Evolutionary conservation across 1,140 invertebrate species (phyloP).

Genomic region (Neodiprion virginianus): DNA sequence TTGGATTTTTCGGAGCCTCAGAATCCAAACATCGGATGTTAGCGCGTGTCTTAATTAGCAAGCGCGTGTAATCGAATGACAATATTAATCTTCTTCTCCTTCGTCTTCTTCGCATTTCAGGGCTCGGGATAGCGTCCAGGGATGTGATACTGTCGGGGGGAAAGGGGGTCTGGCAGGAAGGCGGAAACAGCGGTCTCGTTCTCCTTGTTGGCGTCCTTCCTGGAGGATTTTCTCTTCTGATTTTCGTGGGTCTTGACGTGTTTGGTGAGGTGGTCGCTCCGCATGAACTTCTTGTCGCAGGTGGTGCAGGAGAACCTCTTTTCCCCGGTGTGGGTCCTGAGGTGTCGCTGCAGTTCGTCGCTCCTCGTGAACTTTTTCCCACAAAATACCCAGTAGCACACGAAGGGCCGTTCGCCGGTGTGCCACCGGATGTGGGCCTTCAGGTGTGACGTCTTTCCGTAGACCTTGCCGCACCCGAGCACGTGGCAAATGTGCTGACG

Average conservation of each 20-base stretch:
- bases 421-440: conserved; percentile 89
- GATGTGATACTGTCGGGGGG: background rate
- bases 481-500: conserved; percentile 90
- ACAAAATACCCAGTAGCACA: conserved; percentile 84
- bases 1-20: too few species aligned
- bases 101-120: background rate
- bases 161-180: background rate
- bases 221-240: conserved; percentile 59
- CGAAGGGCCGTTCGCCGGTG: conserved; percentile 77
- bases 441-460: conserved; percentile 90
- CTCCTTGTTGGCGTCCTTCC: conserved; percentile 54
- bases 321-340: conserved; percentile 83
- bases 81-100: too few species aligned
- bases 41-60: too few species aligned
- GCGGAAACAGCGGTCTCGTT: conserved; percentile 28
- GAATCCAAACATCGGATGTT: too few species aligned
- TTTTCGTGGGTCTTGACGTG: conserved; percentile 83
- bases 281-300: conserved; percentile 81
- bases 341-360: conserved; percentile 85
- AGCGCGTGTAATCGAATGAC: too few species aligned
- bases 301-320: conserved; percentile 79
- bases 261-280: conserved; percentile 86
- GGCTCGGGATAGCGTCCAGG: background rate
- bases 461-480: conserved; percentile 89
- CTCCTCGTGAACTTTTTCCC: conserved; percentile 88